Evolutionary conservation across 2,888 invertebrate genomes (phyloP), one percentile per base, ranked within the genome.

Genomic region (Eupithecia subumbrata): DNA sequence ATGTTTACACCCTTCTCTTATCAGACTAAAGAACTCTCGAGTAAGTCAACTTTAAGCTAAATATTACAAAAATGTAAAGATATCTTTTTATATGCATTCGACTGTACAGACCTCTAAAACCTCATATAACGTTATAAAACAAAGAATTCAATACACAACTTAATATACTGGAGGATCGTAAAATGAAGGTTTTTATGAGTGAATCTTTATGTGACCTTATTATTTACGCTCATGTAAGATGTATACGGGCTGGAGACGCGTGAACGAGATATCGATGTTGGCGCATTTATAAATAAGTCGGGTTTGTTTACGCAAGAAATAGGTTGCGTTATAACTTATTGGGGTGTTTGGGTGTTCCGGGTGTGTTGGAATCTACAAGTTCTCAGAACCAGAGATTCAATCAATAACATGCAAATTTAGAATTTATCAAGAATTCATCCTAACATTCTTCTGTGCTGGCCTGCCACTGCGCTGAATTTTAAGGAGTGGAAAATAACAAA

Each of bases 121-220:
- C 72, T 67, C 67, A 64, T 67, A 66, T 71, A 66, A 75, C 60
- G n/a, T 18, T 34, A 77, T 77, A 74, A 79, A 79, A 78, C 78
- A 78, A 78, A 69, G 77, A 79, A 79, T 81, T 77, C 77, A 79
- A 81, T 79, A 76, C 75, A 77, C 76, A 75, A 74, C 75, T 72
- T 78, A 78, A 80, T 76, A 75, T 78, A 79, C 72, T 77, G 78
- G 78, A 77, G 79, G 72, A 79, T 76, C 83, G 73, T 86, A 86
- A 84, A 85, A 79, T 22, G 72, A 74, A 72, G 66, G 11, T 77
- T 84, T 86, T 85, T 86, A 86, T 79, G 82, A 79, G 77, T 81
- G 77, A 84, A 76, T 77, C 82, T 83, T 84, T 84, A 84, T 82
- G 80, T 77, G 77, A 67, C 75, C 78, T 74, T 76, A 73, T 82